A percentile compares a stretch with the other conserved stretches of the same genome.
These are phyloP conservation scores for Zelostemma sp. DNA, from an alignment of 1,140 invertebrate genomes.

Conservation along the genomic window DNA sequence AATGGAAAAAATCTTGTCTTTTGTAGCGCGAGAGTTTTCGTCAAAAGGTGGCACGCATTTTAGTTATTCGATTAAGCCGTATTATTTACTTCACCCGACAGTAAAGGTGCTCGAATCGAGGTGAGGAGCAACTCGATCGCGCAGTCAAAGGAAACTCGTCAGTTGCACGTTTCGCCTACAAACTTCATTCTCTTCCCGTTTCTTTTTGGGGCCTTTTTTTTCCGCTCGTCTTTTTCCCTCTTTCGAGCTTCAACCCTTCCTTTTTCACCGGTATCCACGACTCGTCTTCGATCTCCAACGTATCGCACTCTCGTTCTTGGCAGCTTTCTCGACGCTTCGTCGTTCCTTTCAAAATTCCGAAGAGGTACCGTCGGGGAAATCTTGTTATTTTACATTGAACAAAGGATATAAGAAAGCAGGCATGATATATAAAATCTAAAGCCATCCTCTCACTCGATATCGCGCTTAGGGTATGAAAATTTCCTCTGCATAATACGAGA, in stretches of 20 bases:
- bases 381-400: conserved; percentile 19
- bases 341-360: conserved; percentile 12
- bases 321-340: conserved; percentile 14
- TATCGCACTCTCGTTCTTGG: conserved; percentile 10
- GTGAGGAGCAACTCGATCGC: conserved; percentile 16
- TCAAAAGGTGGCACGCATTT: conserved; percentile 10
- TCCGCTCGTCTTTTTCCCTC: background rate
- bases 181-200: conserved; percentile 27
- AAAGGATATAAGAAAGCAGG: conserved; percentile 15
- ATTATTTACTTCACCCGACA: conserved; percentile 16
- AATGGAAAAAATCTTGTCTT: background rate
- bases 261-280: background rate
- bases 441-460: conserved; percentile 11
- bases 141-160: conserved; percentile 40
- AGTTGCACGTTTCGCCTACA: conserved; percentile 29
- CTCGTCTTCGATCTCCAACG: conserved; percentile 9
- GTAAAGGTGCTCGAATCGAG: conserved; percentile 8
- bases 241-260: background rate
- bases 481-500: conserved; percentile 1
- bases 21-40: background rate
- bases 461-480: conserved; percentile 7
- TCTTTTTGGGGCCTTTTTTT: conserved; percentile 1
- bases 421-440: conserved; percentile 14
- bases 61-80: conserved; percentile 15
- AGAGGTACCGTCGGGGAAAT: conserved; percentile 8